phyloP scores from a whole-genome alignment of 2,888 invertebrate genomes.

The Trilocha varians region DNA sequence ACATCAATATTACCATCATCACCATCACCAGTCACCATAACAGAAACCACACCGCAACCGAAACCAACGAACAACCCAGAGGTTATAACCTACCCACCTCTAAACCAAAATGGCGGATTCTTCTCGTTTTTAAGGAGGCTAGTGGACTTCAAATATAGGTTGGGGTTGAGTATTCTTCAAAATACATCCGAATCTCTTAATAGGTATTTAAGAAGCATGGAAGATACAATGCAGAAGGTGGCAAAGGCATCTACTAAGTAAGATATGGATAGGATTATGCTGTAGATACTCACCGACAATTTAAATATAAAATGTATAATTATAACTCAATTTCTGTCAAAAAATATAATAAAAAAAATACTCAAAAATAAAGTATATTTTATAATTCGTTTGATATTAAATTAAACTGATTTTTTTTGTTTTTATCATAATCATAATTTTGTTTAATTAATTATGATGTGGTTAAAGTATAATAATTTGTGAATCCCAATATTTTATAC shows the following conservation, averaged over 20 bases:
- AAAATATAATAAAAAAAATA: too few relatives aligned
- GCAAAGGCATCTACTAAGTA: conserved; percentile 33
- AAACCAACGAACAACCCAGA: conserved; percentile 38
- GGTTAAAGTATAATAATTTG: too few relatives aligned
- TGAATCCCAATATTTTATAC: too few relatives aligned
- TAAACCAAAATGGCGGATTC: conserved; percentile 54
- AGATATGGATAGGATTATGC: conserved; percentile 4
- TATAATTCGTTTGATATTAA: too few relatives aligned
- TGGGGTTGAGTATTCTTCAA: conserved; percentile 79
- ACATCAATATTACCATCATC: conserved; percentile 48
- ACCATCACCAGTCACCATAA: conserved; percentile 25
- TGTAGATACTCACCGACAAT: conserved; percentile 15
- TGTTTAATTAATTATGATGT: too few relatives aligned
- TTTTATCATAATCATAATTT: too few relatives aligned
- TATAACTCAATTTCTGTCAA: too few relatives aligned
- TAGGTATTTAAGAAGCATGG: conserved; percentile 76
- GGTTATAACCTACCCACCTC: conserved; percentile 54
- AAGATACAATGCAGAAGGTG: conserved; percentile 39
- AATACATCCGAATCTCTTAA: conserved; percentile 79
- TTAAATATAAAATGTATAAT: too few relatives aligned
- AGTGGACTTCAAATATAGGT: conserved; percentile 78
- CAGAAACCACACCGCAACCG: conserved; percentile 27
- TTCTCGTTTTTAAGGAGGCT: conserved; percentile 76
- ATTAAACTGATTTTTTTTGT: too few relatives aligned
- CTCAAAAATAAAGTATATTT: not conserved